Conservation (phyloP, 2,888 invertebrate genomes). For the Macrophya annulata region DNA sequence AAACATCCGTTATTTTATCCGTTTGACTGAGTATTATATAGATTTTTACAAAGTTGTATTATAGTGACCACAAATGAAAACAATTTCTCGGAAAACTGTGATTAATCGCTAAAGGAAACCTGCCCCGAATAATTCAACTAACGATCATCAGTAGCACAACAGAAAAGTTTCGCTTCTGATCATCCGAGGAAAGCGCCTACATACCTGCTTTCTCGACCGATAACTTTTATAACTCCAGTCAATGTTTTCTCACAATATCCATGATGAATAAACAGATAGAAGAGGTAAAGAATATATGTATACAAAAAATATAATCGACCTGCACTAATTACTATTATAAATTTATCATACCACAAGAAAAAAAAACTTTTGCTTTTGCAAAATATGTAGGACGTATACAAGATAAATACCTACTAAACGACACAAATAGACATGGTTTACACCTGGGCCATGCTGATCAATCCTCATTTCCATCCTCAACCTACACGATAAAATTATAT, state of each 20-base stretch:
- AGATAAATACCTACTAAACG: neutral
- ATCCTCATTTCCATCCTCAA: conserved; percentile 14
- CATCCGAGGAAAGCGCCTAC: conserved; percentile 44
- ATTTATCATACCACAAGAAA: neutral
- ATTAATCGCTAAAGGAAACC: conserved; percentile 13
- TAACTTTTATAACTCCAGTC: neutral
- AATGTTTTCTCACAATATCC: neutral
- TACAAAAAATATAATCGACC: conserved; percentile 12
- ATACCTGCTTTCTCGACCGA: conserved; percentile 35
- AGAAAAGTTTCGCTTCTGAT: conserved; percentile 43
- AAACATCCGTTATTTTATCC: neutral
- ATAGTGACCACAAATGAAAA: neutral
- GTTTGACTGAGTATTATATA: no score
- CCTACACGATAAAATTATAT: neutral
- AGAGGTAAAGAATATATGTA: neutral
- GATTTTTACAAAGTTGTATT: neutral
- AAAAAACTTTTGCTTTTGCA: no score
- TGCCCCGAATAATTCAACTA: neutral
- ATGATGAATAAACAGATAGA: neutral
- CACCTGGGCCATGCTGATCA: neutral
- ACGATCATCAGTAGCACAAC: neutral
- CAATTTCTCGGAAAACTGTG: neutral
- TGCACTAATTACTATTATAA: neutral
- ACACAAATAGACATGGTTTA: neutral
- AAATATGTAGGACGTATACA: conserved; percentile 8